Base-by-base conservation (phyloP, 2,113 vertebrate species). In the Lamprologus ornatipinnis region DNA sequence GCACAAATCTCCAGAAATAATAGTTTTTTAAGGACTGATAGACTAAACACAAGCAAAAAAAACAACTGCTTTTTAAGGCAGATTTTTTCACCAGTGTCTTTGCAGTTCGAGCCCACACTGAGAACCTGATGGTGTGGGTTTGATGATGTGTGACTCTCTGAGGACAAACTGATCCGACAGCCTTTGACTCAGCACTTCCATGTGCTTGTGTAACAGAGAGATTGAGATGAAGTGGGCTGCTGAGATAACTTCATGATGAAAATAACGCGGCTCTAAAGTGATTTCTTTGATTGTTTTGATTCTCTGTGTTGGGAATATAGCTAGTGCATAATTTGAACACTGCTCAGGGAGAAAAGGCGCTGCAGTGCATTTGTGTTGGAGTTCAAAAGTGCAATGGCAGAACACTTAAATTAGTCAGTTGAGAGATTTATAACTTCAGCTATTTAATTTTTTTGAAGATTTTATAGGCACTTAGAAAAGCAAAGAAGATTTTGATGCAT, bases 181-280 rank as follows among this genome's bases (percentile, higher is more conserved):
- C 53, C 53, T 81, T 81, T 93, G 92, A 94, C 84, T 93, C 90
- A 93, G 88, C 94, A 87, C 63, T 82, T 91, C 28, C n/a, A 26
- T 84, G 49, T 40, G 45, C 89, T 89, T 91, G 86, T 89, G 45
- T 90, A 94, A 92, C 75, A 86, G 13, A 84, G 63, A 78, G 42
- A 65, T 70, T 3, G 47, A 88, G 31, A 60, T 82, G n/a, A 86
- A 87, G 10, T 4, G 23, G 57, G 45, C 55, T 70, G 37, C 28
- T 81, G 10, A 54, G 47, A 88, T 57, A 82, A 55, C 33, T 42
- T 70, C n/a, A 15, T 65, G 47, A 84, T 84, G 17, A 81, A 68
- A 81, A 82, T 31, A 79, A 80, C 4, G 1, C 33, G 26, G 65
- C 57, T 23, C 19, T 37, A 81, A 88, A 83, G 9, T 2, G 28